A percentile compares a stretch with the other conserved stretches of the same genome.
Evolutionary conservation across 2,113 vertebrate species (phyloP).

Genomic region (Phylloscopus whistleri): DNA sequence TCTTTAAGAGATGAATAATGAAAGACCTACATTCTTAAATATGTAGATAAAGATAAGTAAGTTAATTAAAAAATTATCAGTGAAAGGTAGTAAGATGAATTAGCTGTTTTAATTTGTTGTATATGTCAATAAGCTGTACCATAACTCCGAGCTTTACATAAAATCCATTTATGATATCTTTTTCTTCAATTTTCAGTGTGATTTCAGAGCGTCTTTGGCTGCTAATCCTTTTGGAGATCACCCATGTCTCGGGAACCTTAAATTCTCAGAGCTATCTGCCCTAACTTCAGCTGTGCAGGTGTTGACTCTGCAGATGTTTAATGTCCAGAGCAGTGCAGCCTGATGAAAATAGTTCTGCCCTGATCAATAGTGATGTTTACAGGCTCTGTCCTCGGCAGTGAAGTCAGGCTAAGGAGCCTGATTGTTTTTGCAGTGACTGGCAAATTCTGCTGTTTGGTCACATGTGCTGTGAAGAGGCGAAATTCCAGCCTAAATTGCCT

Average conservation of each 20-base stretch:
- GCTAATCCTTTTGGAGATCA: background rate
- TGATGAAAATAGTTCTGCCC: background rate
- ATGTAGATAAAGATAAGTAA: constrained; percentile 65
- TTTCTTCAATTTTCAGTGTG: background rate
- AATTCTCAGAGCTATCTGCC: background rate
- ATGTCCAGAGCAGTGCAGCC: background rate
- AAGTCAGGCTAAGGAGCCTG: background rate
- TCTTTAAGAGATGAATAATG: constrained; percentile 65
- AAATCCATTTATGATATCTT: background rate
- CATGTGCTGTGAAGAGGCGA: background rate
- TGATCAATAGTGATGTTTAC: constrained; percentile 1
- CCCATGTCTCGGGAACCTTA: background rate
- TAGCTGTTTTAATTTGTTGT: constrained; percentile 37
- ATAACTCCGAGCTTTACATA: background rate
- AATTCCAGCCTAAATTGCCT: background rate
- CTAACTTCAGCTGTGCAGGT: background rate
- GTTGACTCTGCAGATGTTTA: background rate
- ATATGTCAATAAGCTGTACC: constrained; percentile 6
- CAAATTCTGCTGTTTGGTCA: constrained; percentile 36
- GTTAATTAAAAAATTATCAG: constrained; percentile 66
- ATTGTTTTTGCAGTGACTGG: background rate
- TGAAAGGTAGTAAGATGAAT: constrained; percentile 32
- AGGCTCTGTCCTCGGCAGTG: background rate
- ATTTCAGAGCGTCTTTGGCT: background rate
- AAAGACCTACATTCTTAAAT: constrained; percentile 54